Base-by-base conservation (phyloP, 2,888 invertebrate genomes). In the Nomada ruficornis region DNA sequence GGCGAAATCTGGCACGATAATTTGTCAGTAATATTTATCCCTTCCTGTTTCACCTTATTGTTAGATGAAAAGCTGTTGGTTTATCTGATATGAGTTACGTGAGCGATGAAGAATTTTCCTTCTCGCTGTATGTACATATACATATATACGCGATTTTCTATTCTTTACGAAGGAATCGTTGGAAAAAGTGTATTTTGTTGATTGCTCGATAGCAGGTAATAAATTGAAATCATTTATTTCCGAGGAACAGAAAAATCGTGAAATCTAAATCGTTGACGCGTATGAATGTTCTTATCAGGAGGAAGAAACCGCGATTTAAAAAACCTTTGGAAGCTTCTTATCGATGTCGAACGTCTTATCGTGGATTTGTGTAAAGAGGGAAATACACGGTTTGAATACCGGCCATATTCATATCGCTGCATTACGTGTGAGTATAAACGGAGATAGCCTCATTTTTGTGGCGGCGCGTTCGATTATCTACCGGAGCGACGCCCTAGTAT, bases 11-110 rank as follows among this genome's bases (percentile, higher is more conserved):
- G 55, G 47, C 55, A 81, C 76, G 67, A 76, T 82, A 57, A 81
- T 81, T 82, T 76, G 71, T 76, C 82, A 52, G 63, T 70, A 71
- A 82, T 81, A 81, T 76, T 82, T 81, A 70, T 82, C 62, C 82
- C 65, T 75, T 81, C 81, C 81, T 69, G 59, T 7, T 50, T 10
- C 60, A 47, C 36, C 15, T 36, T 29, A 60, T 71, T 57, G 20
- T n/a, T n/a, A 29, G 47, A 9, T 67, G 26, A 68, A 76, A 76
- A 75, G 42, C 36, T 36, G 26, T 10, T 9, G 36, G 20, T 62
- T 76, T 64, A 63, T 76, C 70, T 36, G 50, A 50, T 36, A 52
- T 3, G 9, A 20, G 29, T 44, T 55, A 54, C 47, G 52, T 55
- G 9, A 3, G 9, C 20, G 11, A 7, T 2, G 13, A 59, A 42